Conservation (phyloP, 2,888 invertebrate genomes). For the Polietes domitor region DNA sequence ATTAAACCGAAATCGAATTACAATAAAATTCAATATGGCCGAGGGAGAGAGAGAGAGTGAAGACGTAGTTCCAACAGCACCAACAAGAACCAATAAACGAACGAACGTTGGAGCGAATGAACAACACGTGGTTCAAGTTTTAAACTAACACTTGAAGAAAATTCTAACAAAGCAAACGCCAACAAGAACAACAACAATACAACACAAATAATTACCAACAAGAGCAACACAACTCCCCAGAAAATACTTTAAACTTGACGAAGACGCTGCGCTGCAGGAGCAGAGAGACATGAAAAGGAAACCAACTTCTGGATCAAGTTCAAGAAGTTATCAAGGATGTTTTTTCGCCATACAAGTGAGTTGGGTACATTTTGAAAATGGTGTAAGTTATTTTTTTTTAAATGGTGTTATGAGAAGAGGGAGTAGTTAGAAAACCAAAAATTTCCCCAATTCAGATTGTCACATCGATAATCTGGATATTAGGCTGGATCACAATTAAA, state of each 20-base stretch:
- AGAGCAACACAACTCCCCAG: too few species aligned
- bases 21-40: constrained; percentile 28
- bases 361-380: not conserved
- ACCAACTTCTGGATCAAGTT: not conserved
- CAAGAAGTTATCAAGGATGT: not conserved
- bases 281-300: not conserved
- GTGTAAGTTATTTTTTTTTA: too few species aligned
- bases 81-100: too few species aligned
- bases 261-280: not conserved
- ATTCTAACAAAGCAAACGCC: not conserved
- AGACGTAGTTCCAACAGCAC: too few species aligned
- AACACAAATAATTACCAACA: not conserved
- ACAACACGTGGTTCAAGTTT: not conserved
- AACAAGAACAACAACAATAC: not conserved
- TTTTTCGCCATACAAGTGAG: not conserved
- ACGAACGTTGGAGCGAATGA: not conserved
- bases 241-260: not conserved
- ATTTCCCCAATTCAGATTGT: too few species aligned
- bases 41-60: too few species aligned
- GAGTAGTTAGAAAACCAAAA: too few species aligned
- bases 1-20: constrained; percentile 36
- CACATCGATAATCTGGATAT: too few species aligned
- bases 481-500: too few species aligned
- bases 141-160: not conserved
- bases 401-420: too few species aligned